phyloP scores from a whole-genome alignment of 2,113 vertebrate species.

The Grallaria varia region DNA sequence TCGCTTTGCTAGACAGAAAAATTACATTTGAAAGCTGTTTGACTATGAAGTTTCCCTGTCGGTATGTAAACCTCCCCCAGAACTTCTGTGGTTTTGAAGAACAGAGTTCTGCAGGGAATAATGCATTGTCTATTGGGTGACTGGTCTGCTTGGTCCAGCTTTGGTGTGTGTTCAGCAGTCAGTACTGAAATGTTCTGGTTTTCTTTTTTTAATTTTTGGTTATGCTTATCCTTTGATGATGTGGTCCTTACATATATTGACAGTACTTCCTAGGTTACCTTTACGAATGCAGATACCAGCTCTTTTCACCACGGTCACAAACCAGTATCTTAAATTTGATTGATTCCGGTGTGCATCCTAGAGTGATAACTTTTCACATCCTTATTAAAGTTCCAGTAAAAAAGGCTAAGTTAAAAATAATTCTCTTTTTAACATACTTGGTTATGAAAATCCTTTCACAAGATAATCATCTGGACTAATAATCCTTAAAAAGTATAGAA shows the following conservation, averaged over 20 bases:
- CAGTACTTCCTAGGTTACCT: not conserved
- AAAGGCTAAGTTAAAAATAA: not conserved
- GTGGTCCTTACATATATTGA: not conserved
- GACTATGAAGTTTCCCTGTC: not conserved
- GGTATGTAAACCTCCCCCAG: not conserved
- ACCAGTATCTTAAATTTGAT: not conserved
- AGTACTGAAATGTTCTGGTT: not conserved
- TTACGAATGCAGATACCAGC: not conserved
- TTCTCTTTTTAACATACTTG: not conserved
- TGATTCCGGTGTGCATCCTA: not conserved
- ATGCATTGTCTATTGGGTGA: not conserved
- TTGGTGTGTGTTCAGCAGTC: not conserved
- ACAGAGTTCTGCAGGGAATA: not conserved
- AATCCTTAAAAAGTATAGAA: not conserved
- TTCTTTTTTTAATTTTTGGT: not conserved
- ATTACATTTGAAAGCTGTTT: not conserved
- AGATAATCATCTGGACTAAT: not conserved
- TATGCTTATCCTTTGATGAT: not conserved
- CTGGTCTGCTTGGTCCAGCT: not conserved
- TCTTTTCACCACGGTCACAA: not conserved
- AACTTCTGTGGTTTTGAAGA: not conserved
- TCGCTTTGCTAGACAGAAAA: not conserved
- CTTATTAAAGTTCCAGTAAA: not conserved
- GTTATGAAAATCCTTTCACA: not conserved
- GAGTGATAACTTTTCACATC: not conserved